Evolutionary conservation across 2,888 invertebrate species (phyloP).

Genomic region (Steinernema scapterisci): DNA sequence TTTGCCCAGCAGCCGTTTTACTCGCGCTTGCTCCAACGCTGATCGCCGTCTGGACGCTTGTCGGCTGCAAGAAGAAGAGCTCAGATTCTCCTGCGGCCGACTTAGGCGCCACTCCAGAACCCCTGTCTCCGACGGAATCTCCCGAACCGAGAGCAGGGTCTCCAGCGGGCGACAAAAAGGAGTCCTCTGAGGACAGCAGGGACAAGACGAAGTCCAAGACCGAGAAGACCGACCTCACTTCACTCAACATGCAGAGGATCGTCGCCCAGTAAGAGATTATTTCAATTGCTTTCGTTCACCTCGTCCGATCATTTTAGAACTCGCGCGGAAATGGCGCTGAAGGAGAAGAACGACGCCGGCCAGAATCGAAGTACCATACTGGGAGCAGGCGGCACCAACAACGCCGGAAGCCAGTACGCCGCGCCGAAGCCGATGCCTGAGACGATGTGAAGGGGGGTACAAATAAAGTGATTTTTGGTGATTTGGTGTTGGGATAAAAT

Average conservation of each 20-base stretch:
- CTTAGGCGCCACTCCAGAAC: neutral
- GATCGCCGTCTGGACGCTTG: neutral
- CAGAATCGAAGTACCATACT: neutral
- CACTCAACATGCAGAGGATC: slow-evolving; percentile 1
- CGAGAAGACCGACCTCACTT: slow-evolving; percentile 5
- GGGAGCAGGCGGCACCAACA: neutral
- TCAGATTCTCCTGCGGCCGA: neutral
- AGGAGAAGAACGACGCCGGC: neutral
- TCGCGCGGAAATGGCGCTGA: neutral
- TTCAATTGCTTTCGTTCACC: neutral
- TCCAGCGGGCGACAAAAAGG: neutral
- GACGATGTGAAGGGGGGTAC: too few relatives aligned
- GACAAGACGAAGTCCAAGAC: neutral
- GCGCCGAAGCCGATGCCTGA: neutral
- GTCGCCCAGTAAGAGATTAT: neutral
- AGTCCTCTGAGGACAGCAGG: too few relatives aligned
- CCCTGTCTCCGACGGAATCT: neutral
- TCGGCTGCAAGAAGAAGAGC: neutral
- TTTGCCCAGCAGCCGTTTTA: neutral
- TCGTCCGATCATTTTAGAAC: neutral
- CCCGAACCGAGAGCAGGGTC: neutral
- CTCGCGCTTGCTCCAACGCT: neutral
- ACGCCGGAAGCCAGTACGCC: neutral
- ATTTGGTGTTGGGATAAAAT: too few relatives aligned
- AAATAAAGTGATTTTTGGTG: too few relatives aligned